phyloP scores from a whole-genome alignment of 2,888 invertebrate species.

The Tenodera sinensis region DNA sequence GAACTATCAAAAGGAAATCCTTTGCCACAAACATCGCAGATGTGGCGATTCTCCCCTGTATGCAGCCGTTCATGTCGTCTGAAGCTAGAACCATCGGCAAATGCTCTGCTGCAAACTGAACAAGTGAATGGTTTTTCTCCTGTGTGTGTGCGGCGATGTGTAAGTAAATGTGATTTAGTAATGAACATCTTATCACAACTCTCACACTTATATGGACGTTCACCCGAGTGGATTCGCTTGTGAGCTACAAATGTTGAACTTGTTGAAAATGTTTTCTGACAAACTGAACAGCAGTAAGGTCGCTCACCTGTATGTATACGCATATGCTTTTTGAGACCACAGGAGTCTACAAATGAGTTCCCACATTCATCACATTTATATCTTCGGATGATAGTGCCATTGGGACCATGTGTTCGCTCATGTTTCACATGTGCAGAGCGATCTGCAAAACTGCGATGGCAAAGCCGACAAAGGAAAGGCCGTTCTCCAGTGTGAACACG shows the following conservation, averaged over 20 bases:
- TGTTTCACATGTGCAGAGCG: conserved; percentile 34
- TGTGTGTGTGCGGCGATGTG: conserved; percentile 33
- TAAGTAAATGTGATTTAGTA: conserved; percentile 33
- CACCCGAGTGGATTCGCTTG: conserved; percentile 33
- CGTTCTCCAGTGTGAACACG: conserved; percentile 32
- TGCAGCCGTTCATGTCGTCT: conserved; percentile 34
- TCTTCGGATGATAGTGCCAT: conserved; percentile 29
- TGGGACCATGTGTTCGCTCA: conserved; percentile 33
- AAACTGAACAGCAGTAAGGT: conserved; percentile 33
- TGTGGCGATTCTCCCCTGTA: conserved; percentile 32
- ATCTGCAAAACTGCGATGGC: conserved; percentile 32
- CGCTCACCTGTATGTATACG: conserved; percentile 33
- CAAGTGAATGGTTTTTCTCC: conserved; percentile 34
- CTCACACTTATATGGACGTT: conserved; percentile 34
- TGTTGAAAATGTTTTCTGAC: conserved; percentile 33
- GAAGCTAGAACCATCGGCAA: conserved; percentile 34
- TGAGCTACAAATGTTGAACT: conserved; percentile 34
- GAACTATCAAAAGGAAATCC: conserved; percentile 32
- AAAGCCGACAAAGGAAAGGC: conserved; percentile 32
- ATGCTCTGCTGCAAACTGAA: conserved; percentile 30
- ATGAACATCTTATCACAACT: conserved; percentile 33
- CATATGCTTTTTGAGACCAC: conserved; percentile 33
- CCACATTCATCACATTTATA: conserved; percentile 33
- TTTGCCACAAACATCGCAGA: conserved; percentile 32
- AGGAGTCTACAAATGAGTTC: conserved; percentile 32